Base-by-base conservation (phyloP, 2,113 vertebrate species). In the Zosterops pallidus region DNA sequence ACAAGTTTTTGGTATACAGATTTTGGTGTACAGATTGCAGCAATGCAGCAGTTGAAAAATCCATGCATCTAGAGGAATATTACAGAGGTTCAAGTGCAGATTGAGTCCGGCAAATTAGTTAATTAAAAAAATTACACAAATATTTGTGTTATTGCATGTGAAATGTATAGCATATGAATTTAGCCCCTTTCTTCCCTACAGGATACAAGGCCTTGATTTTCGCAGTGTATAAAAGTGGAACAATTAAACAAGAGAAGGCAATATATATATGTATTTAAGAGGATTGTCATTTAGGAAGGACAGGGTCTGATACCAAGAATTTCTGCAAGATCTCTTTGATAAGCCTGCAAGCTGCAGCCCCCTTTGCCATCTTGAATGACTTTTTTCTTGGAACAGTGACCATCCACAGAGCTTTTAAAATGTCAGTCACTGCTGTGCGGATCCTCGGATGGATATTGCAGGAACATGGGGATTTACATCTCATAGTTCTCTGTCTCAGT, bases 321-420 rank as follows among this genome's bases (percentile, higher is more conserved):
- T 89, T 74, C 60, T 67, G 15, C 29, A 52, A 14, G 6, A 67
- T 41, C 21, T 68, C 49, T 77, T 37, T 52, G 41, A 86, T 92
- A 79, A 84, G 28, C 14, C 37, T 41, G 0, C 63, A 90, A 90
- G 41, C 13, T 76, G 31, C 42, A 85, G n/a, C 14, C 75, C 17
- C 33, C 33, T 59, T 41, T 65, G 39, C 62, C 56, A 56, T 75
- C 49, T 55, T 75, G 39, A 64, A 44, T 37, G 31, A 83, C 26
- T 74, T 90, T 55, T 86, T 59, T 35, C 71, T 89, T 78, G 37
- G 49, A 83, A 72, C 35, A 41, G 14, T 89, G 81, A 50, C 44
- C 37, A 86, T 84, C 24, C 21, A 52, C 24, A 75, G 42, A 92
- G 80, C 88, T 96, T 94, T 96, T 74, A 86, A 81, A 89, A 55